Conservation (phyloP, 2,113 vertebrate genomes). For the Engystomops pustulosus region DNA sequence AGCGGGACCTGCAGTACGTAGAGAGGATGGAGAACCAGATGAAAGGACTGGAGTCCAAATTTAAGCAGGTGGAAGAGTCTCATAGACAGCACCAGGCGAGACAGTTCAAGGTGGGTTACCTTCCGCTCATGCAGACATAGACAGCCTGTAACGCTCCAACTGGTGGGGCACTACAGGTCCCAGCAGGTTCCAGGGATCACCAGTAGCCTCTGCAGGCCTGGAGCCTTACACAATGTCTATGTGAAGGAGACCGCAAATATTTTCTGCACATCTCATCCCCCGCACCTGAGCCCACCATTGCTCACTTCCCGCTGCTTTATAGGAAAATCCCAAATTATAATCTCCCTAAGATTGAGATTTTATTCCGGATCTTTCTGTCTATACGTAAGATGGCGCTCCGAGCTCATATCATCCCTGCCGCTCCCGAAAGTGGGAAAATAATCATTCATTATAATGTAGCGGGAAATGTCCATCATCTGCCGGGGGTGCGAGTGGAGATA, state of each 20-base stretch:
- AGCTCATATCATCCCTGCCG: no score
- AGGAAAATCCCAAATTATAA: no score
- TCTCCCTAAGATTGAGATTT: no score
- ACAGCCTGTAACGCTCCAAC: neutral
- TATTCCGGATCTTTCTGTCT: no score
- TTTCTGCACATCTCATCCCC: neutral
- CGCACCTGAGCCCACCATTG: no score
- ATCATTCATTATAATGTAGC: neutral
- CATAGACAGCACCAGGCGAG: conserved; percentile 97
- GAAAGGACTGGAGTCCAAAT: conserved; percentile 95
- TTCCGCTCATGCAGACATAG: neutral
- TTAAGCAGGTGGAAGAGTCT: conserved; percentile 96
- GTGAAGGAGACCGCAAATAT: neutral
- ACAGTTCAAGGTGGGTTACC: conserved; percentile 90
- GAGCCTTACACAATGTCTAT: neutral
- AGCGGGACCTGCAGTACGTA: conserved; percentile 95
- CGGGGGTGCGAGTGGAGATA: no score
- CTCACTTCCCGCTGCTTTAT: neutral
- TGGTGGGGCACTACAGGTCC: neutral
- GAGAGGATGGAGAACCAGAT: conserved; percentile 99
- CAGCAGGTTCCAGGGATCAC: neutral
- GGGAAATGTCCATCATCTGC: neutral
- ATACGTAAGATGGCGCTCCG: no score
- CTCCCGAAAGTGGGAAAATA: no score
- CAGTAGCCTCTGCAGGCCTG: no score